Evolutionary conservation across 2,888 invertebrate species (phyloP).

Genomic region (Pheosia tremula): DNA sequence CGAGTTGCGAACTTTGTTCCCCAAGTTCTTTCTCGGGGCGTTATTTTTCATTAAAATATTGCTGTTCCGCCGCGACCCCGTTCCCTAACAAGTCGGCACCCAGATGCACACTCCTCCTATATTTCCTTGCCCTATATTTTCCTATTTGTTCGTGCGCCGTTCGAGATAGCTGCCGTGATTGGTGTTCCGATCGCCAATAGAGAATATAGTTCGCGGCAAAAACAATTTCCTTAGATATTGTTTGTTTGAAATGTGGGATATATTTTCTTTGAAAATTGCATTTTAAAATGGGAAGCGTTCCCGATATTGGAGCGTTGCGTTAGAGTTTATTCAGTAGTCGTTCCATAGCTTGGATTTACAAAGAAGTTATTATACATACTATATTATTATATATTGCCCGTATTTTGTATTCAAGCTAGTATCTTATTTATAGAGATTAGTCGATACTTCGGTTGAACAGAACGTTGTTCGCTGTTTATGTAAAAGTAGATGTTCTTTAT

Average conservation of each 20-base stretch:
- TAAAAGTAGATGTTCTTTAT: too few species aligned
- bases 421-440: too few species aligned
- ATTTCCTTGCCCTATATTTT: slow-evolving; percentile 5
- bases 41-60: slow-evolving; percentile 8
- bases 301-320: slow-evolving; percentile 2
- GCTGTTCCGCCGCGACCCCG: neutral
- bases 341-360: neutral
- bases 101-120: neutral
- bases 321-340: neutral
- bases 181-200: slow-evolving; percentile 9
- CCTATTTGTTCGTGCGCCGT: slow-evolving; percentile 5
- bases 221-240: slow-evolving; percentile 9
- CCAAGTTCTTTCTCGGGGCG: slow-evolving; percentile 3
- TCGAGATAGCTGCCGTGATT: slow-evolving; percentile 4
- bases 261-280: slow-evolving; percentile 8
- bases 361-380: neutral
- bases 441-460: too few species aligned
- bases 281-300: slow-evolving; percentile 7
- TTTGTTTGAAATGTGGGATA: slow-evolving; percentile 9
- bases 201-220: slow-evolving; percentile 8
- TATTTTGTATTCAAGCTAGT: too few species aligned
- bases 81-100: slow-evolving; percentile 8
- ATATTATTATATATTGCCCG: too few species aligned
- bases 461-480: too few species aligned
- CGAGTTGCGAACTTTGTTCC: slow-evolving; percentile 1